Evolutionary conservation across 2,888 invertebrate species (phyloP).

Genomic region (Apodemia duryi): DNA sequence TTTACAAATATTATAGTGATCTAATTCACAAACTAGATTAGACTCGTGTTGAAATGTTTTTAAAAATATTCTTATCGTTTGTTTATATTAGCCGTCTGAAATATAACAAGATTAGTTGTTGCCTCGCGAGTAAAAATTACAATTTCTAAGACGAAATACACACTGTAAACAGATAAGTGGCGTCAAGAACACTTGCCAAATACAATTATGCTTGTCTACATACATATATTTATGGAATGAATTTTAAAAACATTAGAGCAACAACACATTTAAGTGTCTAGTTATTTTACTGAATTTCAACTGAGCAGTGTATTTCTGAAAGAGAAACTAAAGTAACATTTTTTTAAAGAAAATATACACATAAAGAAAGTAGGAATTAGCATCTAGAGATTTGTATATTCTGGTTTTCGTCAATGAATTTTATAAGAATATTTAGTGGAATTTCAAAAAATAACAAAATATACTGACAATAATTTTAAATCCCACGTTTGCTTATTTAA

Average conservation of each 20-base stretch:
- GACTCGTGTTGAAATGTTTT: not conserved
- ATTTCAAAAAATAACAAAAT: not conserved
- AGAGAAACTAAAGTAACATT: too few relatives aligned
- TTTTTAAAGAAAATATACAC: too few relatives aligned
- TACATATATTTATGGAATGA: not conserved
- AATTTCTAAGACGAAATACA: not conserved
- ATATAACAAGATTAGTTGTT: not conserved
- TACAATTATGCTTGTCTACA: not conserved
- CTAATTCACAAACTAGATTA: too few relatives aligned
- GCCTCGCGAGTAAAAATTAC: not conserved
- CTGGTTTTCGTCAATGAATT: conserved; percentile 8
- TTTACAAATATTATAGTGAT: too few relatives aligned
- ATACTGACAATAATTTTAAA: not conserved
- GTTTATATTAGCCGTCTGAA: conserved; percentile 7
- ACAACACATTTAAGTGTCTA: too few relatives aligned
- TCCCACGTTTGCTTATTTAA: not conserved
- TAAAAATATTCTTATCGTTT: conserved; percentile 6
- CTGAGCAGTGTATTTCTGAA: too few relatives aligned
- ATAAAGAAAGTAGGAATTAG: not conserved
- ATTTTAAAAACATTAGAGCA: not conserved
- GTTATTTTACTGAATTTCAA: too few relatives aligned
- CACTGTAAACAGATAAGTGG: conserved; percentile 1
- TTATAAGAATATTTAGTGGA: not conserved
- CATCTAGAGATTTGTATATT: not conserved
- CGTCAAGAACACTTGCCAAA: conserved; percentile 2